Base-by-base conservation (phyloP, 2,797 vertebrate species). In the Euphonia xanthogaster region DNA sequence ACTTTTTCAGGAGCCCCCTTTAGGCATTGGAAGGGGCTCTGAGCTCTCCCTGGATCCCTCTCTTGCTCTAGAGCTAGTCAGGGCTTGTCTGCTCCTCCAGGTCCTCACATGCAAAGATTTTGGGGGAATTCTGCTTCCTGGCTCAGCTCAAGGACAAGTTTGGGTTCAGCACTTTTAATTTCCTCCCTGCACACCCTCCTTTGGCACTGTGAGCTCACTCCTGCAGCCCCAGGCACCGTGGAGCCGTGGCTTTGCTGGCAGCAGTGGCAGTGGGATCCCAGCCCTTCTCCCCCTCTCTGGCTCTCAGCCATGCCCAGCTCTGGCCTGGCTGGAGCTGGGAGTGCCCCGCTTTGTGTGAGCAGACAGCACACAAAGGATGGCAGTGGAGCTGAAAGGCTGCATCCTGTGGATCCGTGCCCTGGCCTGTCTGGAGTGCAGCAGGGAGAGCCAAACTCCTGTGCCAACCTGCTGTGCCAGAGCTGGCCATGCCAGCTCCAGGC, bases 311-410 rank as follows among this genome's bases (percentile, higher is more conserved):
- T 74, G 75, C 58, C 57, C 2, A 2, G 73, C 13, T 55, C 66
- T 35, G 2, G 35, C 61, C 65, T 74, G 79, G 61, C 79, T 44
- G 79, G 67, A 31, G 55, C 71, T 82, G 82, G 71, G n/a, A 54
- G 54, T 42, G 77, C 76, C 24, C 51, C n/a, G 88, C 74, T 92
- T 42, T 81, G 72, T 79, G 39, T 54, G 87, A 62, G 10, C 6
- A 75, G 54, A 15, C 2, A 2, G 57, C 50, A 35, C 70, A 94
- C 93, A 95, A 87, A 95, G 84, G 87, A 54, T 11, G 44, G 74
- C 94, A 95, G 78, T 21, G 91, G 76, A 86, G 93, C 94, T 92
- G 96, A 84, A 92, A 92, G 80, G 62, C 87, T 71, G 86, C 50
- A 60, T 50, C 62, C 80, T 4, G 0, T 54, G 84, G 83, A 58